These are phyloP conservation scores for Scaeva pyrastri DNA, from an alignment of 2,888 invertebrate species.

Conservation along the genomic window DNA sequence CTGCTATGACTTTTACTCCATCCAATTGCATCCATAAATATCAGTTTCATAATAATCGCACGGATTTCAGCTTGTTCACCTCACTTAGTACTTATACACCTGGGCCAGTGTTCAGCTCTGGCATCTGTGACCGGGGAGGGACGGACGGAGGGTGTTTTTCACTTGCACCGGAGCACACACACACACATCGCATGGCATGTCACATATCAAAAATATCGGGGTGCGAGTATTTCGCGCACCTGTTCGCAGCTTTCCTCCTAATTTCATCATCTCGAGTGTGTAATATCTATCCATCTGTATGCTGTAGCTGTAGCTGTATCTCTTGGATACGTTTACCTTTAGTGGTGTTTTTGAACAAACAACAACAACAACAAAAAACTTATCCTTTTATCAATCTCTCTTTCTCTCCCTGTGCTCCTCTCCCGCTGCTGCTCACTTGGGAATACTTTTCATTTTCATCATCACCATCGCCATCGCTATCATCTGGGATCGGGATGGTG, in stretches of 20 bases:
- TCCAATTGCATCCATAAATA: constrained; percentile 74
- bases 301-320: neutral
- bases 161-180: constrained; percentile 4
- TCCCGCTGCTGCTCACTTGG: constrained; percentile 53
- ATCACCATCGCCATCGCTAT: constrained; percentile 41
- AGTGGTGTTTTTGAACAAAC: neutral
- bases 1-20: constrained; percentile 44
- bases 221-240: constrained; percentile 42
- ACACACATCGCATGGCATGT: constrained; percentile 38
- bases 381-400: constrained; percentile 13
- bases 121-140: neutral
- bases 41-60: constrained; percentile 71
- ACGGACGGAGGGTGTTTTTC: neutral
- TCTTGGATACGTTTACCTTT: neutral
- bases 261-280: constrained; percentile 70
- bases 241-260: constrained; percentile 53
- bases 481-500: constrained; percentile 45
- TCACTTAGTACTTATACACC: constrained; percentile 21
- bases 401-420: constrained; percentile 29
- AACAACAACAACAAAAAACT: neutral
- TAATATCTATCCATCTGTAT: constrained; percentile 53
- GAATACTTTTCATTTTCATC: constrained; percentile 58
- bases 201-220: constrained; percentile 39
- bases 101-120: neutral
- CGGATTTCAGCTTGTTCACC: constrained; percentile 71